Evolutionary conservation across 92 coral and sea anemone genomes (phyloP).

Genomic region (Palythoa caribaeorum): DNA sequence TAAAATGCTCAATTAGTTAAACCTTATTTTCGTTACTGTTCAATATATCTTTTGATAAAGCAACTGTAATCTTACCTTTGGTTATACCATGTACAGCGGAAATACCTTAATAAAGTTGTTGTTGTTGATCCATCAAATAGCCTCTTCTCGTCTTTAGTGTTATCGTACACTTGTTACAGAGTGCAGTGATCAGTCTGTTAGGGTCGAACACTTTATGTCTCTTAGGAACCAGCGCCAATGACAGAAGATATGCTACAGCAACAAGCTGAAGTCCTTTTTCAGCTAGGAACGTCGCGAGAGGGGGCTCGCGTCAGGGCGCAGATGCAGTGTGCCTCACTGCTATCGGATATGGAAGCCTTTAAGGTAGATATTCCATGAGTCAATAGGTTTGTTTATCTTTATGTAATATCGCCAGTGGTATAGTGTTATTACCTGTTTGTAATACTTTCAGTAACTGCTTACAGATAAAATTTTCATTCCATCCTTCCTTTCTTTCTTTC

Average conservation of each 20-base stretch:
- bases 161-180: neutral
- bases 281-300: constrained; percentile 95
- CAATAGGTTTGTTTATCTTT: neutral
- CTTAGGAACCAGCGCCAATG: constrained; percentile 99
- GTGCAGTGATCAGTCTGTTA: neutral
- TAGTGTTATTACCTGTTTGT: neutral
- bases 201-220: neutral
- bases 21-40: too few relatives aligned
- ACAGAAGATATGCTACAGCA: constrained; percentile 98
- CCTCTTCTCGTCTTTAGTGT: neutral
- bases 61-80: too few relatives aligned
- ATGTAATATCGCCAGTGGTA: neutral
- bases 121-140: too few relatives aligned
- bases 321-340: constrained; percentile 98
- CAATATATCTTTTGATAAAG: too few relatives aligned
- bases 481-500: neutral
- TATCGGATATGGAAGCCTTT: constrained; percentile 99
- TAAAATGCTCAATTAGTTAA: too few relatives aligned
- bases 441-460: neutral
- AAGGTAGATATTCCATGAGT: constrained; percentile 64
- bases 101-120: too few relatives aligned
- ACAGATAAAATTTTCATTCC: neutral
- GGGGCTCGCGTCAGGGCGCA: constrained; percentile 99
- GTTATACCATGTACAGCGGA: too few relatives aligned
- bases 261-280: constrained; percentile 96